phyloP scores from a whole-genome alignment of 2,113 vertebrate species.

The Passer montanus region DNA sequence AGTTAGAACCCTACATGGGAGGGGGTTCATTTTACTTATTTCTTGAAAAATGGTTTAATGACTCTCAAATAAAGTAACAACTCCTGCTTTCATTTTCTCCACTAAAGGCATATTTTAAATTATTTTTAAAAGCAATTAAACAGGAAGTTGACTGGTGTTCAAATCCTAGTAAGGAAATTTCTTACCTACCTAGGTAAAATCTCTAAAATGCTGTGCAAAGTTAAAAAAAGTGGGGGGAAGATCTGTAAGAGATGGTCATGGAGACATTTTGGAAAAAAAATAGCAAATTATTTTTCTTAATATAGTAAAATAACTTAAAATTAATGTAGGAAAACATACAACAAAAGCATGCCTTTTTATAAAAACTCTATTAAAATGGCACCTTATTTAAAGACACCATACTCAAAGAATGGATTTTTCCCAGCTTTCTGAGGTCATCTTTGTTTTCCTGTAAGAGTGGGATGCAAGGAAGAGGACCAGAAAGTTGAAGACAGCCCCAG shows the following conservation, averaged over 20 bases:
- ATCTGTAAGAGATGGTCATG: neutral
- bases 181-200: neutral
- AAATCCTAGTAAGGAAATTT: neutral
- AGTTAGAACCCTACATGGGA: neutral
- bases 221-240: accelerated
- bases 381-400: neutral
- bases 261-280: neutral
- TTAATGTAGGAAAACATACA: neutral
- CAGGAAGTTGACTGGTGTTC: neutral
- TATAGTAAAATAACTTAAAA: neutral
- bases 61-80: neutral
- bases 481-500: neutral
- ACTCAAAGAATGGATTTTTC: accelerated
- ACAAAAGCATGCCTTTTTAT: neutral
- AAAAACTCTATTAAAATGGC: neutral
- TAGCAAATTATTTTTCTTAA: neutral
- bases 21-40: neutral
- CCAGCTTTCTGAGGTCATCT: neutral
- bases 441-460: neutral
- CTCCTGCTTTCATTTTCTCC: neutral
- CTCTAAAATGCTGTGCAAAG: neutral
- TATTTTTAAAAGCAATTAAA: neutral
- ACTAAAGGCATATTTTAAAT: neutral
- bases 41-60: neutral
- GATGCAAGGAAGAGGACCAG: accelerated